Conservation (phyloP, 2,888 invertebrate species). For the Vandiemenella viatica region DNA sequence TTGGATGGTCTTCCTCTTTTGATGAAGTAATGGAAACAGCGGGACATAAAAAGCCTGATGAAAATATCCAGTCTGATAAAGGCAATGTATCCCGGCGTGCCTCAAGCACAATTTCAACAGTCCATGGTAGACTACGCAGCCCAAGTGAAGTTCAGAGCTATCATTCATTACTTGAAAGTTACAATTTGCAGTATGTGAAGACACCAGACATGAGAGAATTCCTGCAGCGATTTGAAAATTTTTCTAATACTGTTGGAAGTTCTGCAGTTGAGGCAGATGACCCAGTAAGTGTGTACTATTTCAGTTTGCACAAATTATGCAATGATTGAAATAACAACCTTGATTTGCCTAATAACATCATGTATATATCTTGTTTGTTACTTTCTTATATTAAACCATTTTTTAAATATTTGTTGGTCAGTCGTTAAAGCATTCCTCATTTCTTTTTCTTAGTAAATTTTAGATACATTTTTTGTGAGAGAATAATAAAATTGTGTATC, state of each 20-base stretch:
- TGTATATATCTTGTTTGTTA: too few relatives aligned
- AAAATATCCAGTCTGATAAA: slow-evolving; percentile 17
- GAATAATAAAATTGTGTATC: too few relatives aligned
- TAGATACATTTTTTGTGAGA: too few relatives aligned
- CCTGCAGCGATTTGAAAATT: slow-evolving; percentile 29
- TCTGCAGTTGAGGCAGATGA: slow-evolving; percentile 11
- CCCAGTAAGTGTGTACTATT: slow-evolving; percentile 16
- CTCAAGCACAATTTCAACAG: background rate
- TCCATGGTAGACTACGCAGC: slow-evolving; percentile 15
- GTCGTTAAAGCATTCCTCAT: too few relatives aligned
- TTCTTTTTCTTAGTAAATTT: too few relatives aligned
- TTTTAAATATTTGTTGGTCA: too few relatives aligned
- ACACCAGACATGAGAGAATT: slow-evolving; percentile 48
- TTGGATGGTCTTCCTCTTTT: slow-evolving; percentile 46
- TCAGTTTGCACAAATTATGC: too few relatives aligned
- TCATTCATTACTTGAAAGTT: slow-evolving; percentile 42
- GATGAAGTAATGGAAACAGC: slow-evolving; percentile 31
- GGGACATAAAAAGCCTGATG: background rate
- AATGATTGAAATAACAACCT: too few relatives aligned
- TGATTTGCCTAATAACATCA: too few relatives aligned
- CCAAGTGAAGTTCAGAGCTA: slow-evolving; percentile 36
- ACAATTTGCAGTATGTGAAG: slow-evolving; percentile 33
- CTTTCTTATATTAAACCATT: too few relatives aligned
- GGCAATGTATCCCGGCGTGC: slow-evolving; percentile 1
- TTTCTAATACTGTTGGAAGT: slow-evolving; percentile 3